These are phyloP conservation scores for Xyrichtys novacula DNA, from an alignment of 2,797 vertebrate genomes.

Conservation along the genomic window DNA sequence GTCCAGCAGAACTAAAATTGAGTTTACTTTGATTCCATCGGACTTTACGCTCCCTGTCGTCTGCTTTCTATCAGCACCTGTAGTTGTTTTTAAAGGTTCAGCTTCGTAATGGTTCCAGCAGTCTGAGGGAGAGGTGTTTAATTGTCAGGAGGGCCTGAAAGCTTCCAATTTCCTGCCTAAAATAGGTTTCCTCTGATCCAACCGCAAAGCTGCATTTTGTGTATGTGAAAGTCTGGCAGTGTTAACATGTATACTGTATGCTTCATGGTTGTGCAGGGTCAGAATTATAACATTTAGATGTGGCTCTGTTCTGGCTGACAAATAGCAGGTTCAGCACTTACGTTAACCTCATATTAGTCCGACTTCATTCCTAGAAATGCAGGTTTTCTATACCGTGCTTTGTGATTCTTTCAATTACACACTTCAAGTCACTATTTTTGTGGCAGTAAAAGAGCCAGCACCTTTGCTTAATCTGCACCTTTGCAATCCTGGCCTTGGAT, in stretches of 20 bases:
- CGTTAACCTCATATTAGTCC: conserved; percentile 37
- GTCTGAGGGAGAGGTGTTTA: conserved; percentile 53
- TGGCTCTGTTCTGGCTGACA: conserved; percentile 46
- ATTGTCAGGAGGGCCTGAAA: conserved; percentile 41
- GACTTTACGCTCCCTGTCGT: conserved; percentile 21
- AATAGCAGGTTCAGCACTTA: conserved; percentile 42
- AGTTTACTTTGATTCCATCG: conserved; percentile 2
- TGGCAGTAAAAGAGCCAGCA: too few relatives aligned
- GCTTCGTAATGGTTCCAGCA: conserved; percentile 32
- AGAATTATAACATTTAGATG: conserved; percentile 40
- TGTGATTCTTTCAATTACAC: conserved; percentile 1
- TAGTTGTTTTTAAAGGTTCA: conserved; percentile 11
- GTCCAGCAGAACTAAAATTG: conserved; percentile 39
- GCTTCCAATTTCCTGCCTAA: conserved; percentile 31
- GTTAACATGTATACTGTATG: conserved; percentile 1
- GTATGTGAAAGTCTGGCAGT: background rate
- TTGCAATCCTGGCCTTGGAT: background rate
- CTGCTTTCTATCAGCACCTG: conserved; percentile 48
- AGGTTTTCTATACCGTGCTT: conserved; percentile 27
- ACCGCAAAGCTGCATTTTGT: conserved; percentile 26
- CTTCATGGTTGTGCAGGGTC: conserved; percentile 15
- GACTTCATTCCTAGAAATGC: conserved; percentile 31
- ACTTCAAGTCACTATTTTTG: background rate
- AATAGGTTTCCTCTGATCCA: conserved; percentile 37
- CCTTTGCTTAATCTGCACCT: background rate